These are phyloP conservation scores for Monochamus saltuarius DNA, from an alignment of 1,140 invertebrate genomes.

Conservation along the genomic window DNA sequence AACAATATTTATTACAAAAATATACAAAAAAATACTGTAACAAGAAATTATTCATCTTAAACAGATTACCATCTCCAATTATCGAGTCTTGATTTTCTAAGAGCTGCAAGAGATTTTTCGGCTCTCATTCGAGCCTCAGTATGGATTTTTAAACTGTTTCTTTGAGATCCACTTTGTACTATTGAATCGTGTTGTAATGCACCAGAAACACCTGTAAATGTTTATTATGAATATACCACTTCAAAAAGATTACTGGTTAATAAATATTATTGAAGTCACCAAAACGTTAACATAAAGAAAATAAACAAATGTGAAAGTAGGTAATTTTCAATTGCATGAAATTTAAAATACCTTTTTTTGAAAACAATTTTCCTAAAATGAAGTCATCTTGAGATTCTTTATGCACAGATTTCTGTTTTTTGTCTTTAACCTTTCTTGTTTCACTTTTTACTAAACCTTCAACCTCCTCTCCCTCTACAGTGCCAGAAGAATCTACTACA, in stretches of 20 bases:
- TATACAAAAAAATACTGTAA: no score
- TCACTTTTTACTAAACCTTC: conserved; percentile 47
- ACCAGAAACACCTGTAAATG: conserved; percentile 54
- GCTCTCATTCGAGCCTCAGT: conserved; percentile 56
- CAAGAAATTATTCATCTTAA: neutral
- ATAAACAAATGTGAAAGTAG: neutral
- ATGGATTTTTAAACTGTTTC: conserved; percentile 53
- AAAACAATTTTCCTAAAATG: conserved; percentile 61
- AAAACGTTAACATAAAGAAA: no score
- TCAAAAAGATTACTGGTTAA: no score
- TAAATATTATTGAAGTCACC: no score
- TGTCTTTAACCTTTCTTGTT: conserved; percentile 35
- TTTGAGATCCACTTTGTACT: conserved; percentile 53
- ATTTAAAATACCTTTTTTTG: conserved; percentile 49
- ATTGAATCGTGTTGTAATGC: conserved; percentile 61
- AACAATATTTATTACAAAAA: no score
- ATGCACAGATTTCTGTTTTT: conserved; percentile 14
- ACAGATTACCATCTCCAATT: conserved; percentile 46
- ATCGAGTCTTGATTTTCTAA: conserved; percentile 56
- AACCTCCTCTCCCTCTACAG: conserved; percentile 47
- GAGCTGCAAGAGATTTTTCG: conserved; percentile 55
- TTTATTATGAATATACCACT: no score
- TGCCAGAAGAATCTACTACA: conserved; percentile 40
- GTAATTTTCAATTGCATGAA: neutral
- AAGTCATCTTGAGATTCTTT: conserved; percentile 55